phyloP scores from a whole-genome alignment of 1,140 invertebrate species.

The Drosophila lowei region DNA sequence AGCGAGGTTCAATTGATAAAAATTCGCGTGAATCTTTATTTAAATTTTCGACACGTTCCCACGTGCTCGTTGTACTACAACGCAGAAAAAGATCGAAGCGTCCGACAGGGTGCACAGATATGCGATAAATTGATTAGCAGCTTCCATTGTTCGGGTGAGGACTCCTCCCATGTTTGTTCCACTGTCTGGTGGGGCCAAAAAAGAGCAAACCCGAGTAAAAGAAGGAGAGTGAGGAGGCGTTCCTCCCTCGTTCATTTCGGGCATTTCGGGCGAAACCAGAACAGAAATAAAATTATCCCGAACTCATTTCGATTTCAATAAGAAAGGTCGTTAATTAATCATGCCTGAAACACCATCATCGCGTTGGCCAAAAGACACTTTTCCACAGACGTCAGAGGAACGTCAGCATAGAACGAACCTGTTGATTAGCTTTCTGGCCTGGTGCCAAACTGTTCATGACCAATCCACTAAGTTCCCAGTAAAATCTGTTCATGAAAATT shows the following conservation, averaged over 20 bases:
- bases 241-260: conserved; percentile 40
- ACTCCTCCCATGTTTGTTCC: conserved; percentile 15
- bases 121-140: conserved; percentile 49
- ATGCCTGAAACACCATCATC: conserved; percentile 21
- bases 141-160: conserved; percentile 10
- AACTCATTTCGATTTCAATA: conserved; percentile 37
- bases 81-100: neutral
- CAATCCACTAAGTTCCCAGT: conserved; percentile 54
- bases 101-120: conserved; percentile 15
- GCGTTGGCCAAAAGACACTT: conserved; percentile 25
- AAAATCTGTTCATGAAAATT: conserved; percentile 31
- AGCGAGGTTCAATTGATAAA: conserved; percentile 51
- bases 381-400: conserved; percentile 18
- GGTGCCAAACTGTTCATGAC: conserved; percentile 36
- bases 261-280: conserved; percentile 28
- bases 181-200: conserved; percentile 25
- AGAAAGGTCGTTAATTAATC: conserved; percentile 55
- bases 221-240: no score
- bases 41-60: conserved; percentile 41
- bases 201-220: neutral
- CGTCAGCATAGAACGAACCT: conserved; percentile 13
- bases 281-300: conserved; percentile 47
- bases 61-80: conserved; percentile 27
- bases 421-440: conserved; percentile 49
- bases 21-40: conserved; percentile 7